A percentile compares a stretch with the other conserved stretches of the same genome.
phyloP scores from a whole-genome alignment of 2,113 vertebrate species.

The Triplophysa dalaica region DNA sequence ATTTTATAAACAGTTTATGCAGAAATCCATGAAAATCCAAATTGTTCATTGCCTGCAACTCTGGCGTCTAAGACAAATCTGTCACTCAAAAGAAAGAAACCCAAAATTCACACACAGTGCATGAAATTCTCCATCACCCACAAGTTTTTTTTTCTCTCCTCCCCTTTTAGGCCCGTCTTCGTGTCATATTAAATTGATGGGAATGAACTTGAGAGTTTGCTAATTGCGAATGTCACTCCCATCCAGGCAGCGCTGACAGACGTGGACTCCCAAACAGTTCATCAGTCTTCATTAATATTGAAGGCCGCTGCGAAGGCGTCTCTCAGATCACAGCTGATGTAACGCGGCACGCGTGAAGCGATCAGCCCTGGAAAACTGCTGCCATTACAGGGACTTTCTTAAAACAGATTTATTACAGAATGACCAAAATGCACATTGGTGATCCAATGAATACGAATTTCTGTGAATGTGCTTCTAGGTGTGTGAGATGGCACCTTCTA shows the following conservation, averaged over 20 bases:
- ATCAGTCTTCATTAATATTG: slow-evolving; percentile 83
- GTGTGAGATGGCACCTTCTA: no score
- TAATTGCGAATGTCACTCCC: slow-evolving; percentile 83
- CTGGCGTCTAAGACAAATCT: no score
- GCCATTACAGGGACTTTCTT: neutral
- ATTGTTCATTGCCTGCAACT: no score
- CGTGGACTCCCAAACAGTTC: slow-evolving; percentile 74
- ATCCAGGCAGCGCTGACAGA: slow-evolving; percentile 72
- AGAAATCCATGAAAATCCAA: no score
- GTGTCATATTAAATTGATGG: slow-evolving; percentile 80
- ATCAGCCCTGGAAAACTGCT: neutral
- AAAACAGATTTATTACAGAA: neutral
- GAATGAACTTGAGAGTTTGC: slow-evolving; percentile 77
- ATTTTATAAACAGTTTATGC: no score
- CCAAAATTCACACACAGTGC: neutral
- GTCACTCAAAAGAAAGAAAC: no score
- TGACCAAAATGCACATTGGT: neutral
- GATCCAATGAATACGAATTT: neutral
- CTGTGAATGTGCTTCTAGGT: no score
- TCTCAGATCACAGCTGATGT: slow-evolving; percentile 68
- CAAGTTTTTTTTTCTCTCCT: slow-evolving; percentile 7
- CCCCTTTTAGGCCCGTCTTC: slow-evolving; percentile 66
- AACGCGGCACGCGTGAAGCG: slow-evolving; percentile 52
- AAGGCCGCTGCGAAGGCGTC: slow-evolving; percentile 64
- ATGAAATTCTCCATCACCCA: slow-evolving; percentile 36